Evolutionary conservation across 2,797 vertebrate species (phyloP), one percentile per base, ranked within the genome.

Genomic region (Sternarchorhynchus goeldii): DNA sequence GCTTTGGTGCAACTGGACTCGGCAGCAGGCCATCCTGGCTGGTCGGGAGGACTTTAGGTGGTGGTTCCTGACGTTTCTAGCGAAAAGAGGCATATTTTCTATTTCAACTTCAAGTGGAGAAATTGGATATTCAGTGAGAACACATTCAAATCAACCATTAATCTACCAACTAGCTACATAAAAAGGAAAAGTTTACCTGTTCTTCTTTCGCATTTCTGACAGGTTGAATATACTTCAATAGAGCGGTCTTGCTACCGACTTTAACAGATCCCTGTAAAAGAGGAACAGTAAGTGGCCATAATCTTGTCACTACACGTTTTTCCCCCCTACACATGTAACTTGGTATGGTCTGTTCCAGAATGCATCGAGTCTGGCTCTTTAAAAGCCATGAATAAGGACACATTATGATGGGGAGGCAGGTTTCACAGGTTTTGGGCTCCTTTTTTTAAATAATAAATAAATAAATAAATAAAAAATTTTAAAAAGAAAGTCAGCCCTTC

Each of bases 181-280:
- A 34, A 39, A 41, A 60, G 45, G 53, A 6, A 17, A 60, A 17
- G 88, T 89, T 90, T 75, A 94, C 93, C 80, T 87, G 86, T 71
- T 83, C 81, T 71, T 83, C 81, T 81, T 88, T 89, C 76, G 86
- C 81, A 86, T 25, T 81, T 76, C 91, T 86, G 20, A 90, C 91
- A 70, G 90, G 89, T 80, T 91, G 90, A 84, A 91, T 84, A 81
- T 92, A 95, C 85, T 91, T 93, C 89, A 94, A 90, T 63, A 91
- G 87, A 18, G 91, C 89, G 6, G 89, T 90, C 87, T 90, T 94
- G 90, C 87, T 90, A 82, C 93, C 93, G 91, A 95, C 92, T 86
- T 94, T 94, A 83, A 95, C 90, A 84, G 91, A 92, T 2, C 92
- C 92, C 94, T 95, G 90, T 57, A 93, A 92, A 80, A 87, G 88